These are phyloP conservation scores for Pan paniscus DNA, from an alignment of 2,113 vertebrate species.

Conservation along the genomic window DNA sequence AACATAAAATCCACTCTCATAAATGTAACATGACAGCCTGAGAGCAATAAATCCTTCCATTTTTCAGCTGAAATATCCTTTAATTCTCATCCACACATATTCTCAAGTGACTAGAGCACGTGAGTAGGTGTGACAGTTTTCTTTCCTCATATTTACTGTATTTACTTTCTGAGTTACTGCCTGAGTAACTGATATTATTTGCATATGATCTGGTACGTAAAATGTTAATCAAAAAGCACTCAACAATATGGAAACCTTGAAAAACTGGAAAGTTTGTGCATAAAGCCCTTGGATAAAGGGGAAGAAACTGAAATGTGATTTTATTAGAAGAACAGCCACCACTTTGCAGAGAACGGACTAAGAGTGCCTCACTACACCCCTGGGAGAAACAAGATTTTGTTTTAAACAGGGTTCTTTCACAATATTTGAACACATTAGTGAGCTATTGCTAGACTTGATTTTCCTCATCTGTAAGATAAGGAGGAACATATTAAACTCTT, in stretches of 20 bases:
- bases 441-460: background rate
- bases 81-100: conserved; percentile 17
- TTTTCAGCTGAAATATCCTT: conserved; percentile 24
- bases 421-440: background rate
- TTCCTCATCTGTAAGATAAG: background rate
- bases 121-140: background rate
- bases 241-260: background rate
- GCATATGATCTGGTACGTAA: conserved; percentile 12
- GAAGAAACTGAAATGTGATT: conserved; percentile 5
- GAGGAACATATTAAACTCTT: background rate
- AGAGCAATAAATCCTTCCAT: conserved; percentile 34
- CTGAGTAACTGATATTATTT: background rate
- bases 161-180: conserved; percentile 28
- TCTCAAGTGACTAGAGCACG: background rate
- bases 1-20: conserved; percentile 53
- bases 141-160: background rate
- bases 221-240: conserved; percentile 16
- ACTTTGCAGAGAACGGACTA: background rate
- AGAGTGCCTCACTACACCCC: background rate
- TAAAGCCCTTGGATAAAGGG: background rate
- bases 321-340: background rate
- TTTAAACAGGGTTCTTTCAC: background rate
- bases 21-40: conserved; percentile 5
- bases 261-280: background rate
- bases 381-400: background rate